Evolutionary conservation across 2,888 invertebrate genomes (phyloP).

Genomic region (Morpho helenor): DNA sequence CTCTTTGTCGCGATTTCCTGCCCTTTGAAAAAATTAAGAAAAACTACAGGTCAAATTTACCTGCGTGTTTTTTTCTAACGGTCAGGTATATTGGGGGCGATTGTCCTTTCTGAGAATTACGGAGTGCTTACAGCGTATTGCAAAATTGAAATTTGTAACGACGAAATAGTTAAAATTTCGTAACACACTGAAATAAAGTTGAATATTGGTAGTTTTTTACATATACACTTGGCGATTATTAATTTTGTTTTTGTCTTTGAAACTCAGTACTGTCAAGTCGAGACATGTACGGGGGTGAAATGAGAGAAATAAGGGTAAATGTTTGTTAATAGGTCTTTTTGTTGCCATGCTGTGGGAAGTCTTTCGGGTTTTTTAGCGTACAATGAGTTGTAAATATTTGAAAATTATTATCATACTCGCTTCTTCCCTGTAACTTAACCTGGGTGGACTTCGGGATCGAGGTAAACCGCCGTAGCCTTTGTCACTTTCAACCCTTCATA

Average conservation of each 20-base stretch:
- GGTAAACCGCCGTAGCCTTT: too few relatives aligned
- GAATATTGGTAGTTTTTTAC: slow-evolving; percentile 21
- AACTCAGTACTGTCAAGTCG: slow-evolving; percentile 28
- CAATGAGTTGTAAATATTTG: slow-evolving; percentile 37
- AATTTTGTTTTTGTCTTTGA: slow-evolving; percentile 12
- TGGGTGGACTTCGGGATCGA: too few relatives aligned
- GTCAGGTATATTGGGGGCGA: slow-evolving; percentile 45
- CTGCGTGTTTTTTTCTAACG: slow-evolving; percentile 39
- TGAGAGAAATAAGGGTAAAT: slow-evolving; percentile 20
- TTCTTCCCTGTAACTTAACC: too few relatives aligned
- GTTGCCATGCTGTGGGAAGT: slow-evolving; percentile 30
- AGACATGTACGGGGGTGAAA: slow-evolving; percentile 29
- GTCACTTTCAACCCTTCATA: too few relatives aligned
- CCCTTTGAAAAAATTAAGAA: slow-evolving; percentile 42
- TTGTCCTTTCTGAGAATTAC: slow-evolving; percentile 48
- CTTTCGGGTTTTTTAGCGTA: slow-evolving; percentile 29
- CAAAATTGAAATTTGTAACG: slow-evolving; percentile 31
- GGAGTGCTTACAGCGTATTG: slow-evolving; percentile 35
- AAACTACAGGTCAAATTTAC: slow-evolving; percentile 56
- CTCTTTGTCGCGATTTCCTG: slow-evolving; percentile 67
- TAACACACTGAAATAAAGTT: slow-evolving; percentile 35
- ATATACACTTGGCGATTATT: slow-evolving; percentile 6
- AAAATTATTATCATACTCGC: background rate
- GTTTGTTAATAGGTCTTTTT: slow-evolving; percentile 15
- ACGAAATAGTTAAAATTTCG: slow-evolving; percentile 11